Conservation (phyloP, 2,888 invertebrate species). For the Anoncus sp. region DNA sequence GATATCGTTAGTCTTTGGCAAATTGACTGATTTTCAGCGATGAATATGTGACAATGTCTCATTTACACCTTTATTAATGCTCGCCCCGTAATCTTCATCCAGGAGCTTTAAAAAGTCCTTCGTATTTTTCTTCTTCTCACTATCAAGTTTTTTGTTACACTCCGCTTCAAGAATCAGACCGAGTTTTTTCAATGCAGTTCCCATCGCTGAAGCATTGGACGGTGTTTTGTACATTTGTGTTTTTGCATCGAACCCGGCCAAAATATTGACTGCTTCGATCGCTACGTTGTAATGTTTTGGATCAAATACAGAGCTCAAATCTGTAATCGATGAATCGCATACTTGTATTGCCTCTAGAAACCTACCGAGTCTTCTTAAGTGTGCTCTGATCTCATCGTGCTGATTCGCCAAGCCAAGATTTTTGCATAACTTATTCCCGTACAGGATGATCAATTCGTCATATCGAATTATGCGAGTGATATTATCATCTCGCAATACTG, state of each 20-base stretch:
- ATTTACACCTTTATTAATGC: conserved; percentile 44
- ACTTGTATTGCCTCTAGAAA: conserved; percentile 53
- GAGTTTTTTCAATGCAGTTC: conserved; percentile 63
- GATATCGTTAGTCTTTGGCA: conserved; percentile 8
- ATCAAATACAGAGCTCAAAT: conserved; percentile 64
- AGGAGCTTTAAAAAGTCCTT: conserved; percentile 56
- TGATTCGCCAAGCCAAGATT: conserved; percentile 60
- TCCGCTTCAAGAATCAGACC: conserved; percentile 58
- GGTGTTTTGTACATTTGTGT: conserved; percentile 58
- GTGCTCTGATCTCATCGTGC: conserved; percentile 65
- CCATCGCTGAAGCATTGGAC: conserved; percentile 60
- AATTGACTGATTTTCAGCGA: neutral
- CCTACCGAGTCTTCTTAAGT: conserved; percentile 62
- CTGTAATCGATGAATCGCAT: conserved; percentile 54
- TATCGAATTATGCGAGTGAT: conserved; percentile 62
- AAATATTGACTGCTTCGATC: conserved; percentile 55
- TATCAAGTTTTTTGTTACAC: conserved; percentile 61
- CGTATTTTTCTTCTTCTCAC: conserved; percentile 31
- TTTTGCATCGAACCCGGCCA: conserved; percentile 42
- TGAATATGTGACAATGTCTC: conserved; percentile 20
- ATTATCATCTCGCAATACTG: conserved; percentile 65
- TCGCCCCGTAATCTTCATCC: conserved; percentile 34
- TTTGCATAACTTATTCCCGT: conserved; percentile 64
- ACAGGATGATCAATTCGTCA: conserved; percentile 65
- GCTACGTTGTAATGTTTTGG: conserved; percentile 58